Evolutionary conservation across 2,888 invertebrate genomes (phyloP).

Genomic region (Escarpia spicata): DNA sequence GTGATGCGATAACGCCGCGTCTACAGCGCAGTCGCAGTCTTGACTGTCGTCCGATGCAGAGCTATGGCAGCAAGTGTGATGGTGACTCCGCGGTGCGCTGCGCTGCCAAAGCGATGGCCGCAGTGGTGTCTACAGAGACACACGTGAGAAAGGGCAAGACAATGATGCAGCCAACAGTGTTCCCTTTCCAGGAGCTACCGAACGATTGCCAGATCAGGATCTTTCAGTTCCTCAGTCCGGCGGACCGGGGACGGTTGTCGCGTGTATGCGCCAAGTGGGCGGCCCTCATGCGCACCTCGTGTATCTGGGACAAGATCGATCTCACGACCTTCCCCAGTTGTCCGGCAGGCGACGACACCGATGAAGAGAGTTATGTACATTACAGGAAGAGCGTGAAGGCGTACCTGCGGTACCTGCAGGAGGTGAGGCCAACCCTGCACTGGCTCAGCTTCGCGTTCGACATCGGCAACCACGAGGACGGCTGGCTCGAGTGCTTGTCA

Average conservation of each 20-base stretch:
- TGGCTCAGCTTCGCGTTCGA: slow-evolving; percentile 62
- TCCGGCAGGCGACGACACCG: slow-evolving; percentile 46
- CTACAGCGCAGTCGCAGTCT: neutral
- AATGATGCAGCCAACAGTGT: slow-evolving; percentile 31
- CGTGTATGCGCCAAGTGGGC: slow-evolving; percentile 57
- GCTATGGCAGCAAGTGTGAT: neutral
- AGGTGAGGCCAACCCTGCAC: slow-evolving; percentile 50
- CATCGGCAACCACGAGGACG: slow-evolving; percentile 56
- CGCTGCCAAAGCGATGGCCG: neutral
- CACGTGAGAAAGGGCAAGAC: neutral
- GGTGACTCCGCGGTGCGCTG: neutral
- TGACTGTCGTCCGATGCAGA: slow-evolving; percentile 2
- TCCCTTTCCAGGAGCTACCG: slow-evolving; percentile 57
- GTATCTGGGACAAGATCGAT: slow-evolving; percentile 57
- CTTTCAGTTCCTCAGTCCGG: slow-evolving; percentile 54
- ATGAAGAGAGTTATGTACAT: slow-evolving; percentile 51
- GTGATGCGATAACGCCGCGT: neutral
- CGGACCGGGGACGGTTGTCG: slow-evolving; percentile 54
- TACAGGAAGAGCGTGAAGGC: slow-evolving; percentile 54
- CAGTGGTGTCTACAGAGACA: neutral
- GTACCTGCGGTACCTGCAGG: slow-evolving; percentile 51
- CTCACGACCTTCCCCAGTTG: slow-evolving; percentile 57
- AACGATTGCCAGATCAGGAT: slow-evolving; percentile 57
- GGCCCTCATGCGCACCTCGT: slow-evolving; percentile 48
- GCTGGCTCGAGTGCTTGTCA: slow-evolving; percentile 55